Evolutionary conservation across 2,797 vertebrate genomes (phyloP).

Genomic region (Gobio occitaniae): DNA sequence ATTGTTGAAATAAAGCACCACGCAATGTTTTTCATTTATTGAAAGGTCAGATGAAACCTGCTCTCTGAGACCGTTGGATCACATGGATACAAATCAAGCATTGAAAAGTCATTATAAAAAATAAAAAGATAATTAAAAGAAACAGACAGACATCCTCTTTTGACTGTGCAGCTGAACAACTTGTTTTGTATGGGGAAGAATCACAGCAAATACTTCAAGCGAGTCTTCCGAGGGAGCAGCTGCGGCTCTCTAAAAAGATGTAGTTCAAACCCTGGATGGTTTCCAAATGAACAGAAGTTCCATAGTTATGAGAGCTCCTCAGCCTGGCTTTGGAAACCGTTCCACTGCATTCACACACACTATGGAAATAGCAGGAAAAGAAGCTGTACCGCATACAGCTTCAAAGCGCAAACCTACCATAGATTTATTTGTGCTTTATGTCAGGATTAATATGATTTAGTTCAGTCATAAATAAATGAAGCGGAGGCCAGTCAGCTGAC

Average conservation of each 20-base stretch:
- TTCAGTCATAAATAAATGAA: slow-evolving; percentile 73
- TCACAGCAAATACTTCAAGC: slow-evolving; percentile 39
- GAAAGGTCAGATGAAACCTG: slow-evolving; percentile 25
- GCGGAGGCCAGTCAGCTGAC: slow-evolving; percentile 72
- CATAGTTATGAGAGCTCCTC: slow-evolving; percentile 39
- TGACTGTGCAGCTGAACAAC: slow-evolving; percentile 50
- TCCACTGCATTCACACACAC: slow-evolving; percentile 48
- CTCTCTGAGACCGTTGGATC: neutral
- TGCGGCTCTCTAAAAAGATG: neutral
- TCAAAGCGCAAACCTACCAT: slow-evolving; percentile 71
- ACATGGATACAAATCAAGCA: neutral
- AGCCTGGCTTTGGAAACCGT: slow-evolving; percentile 33
- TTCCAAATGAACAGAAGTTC: slow-evolving; percentile 39
- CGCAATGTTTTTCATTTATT: slow-evolving; percentile 35
- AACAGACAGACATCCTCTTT: slow-evolving; percentile 56
- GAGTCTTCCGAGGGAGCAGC: slow-evolving; percentile 9
- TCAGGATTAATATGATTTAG: slow-evolving; percentile 69
- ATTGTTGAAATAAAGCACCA: neutral
- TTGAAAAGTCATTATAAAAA: neutral
- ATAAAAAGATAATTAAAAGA: slow-evolving; percentile 55
- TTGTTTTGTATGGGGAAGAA: slow-evolving; percentile 49
- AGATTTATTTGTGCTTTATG: slow-evolving; percentile 71
- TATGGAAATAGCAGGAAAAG: slow-evolving; percentile 58
- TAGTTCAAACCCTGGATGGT: neutral
- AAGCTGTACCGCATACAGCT: slow-evolving; percentile 55